phyloP scores from a whole-genome alignment of 2,888 invertebrate genomes.

The Macaria liturata region DNA sequence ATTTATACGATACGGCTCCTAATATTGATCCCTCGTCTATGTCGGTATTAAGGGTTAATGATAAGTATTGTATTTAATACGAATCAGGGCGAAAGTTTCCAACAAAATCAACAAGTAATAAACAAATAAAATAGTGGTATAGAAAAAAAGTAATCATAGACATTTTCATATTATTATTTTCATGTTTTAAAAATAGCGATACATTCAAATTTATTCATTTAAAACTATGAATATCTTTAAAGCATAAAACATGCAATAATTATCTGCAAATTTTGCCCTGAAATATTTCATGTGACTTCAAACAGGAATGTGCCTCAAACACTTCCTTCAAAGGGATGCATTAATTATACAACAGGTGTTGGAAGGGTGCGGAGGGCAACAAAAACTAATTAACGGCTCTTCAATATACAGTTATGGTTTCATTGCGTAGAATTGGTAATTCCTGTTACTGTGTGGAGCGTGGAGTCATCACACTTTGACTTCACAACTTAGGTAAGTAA shows the following conservation, averaged over 20 bases:
- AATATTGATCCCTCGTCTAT: background rate
- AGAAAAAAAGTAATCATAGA: too few species aligned
- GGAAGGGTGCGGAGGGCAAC: conserved; percentile 15
- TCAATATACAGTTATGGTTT: conserved; percentile 37
- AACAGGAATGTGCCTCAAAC: conserved; percentile 10
- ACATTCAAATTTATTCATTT: too few species aligned
- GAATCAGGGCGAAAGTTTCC: too few species aligned
- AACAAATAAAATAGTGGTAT: too few species aligned
- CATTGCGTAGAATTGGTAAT: conserved; percentile 59
- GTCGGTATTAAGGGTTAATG: background rate
- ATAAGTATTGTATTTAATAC: too few species aligned
- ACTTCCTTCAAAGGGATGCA: conserved; percentile 13
- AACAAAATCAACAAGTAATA: too few species aligned
- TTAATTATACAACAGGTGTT: conserved; percentile 19
- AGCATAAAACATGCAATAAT: too few species aligned
- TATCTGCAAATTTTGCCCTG: conserved; percentile 1
- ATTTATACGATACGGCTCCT: conserved; percentile 1
- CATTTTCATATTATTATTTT: too few species aligned
- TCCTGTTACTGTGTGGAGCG: conserved; percentile 29
- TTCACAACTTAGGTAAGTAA: too few species aligned
- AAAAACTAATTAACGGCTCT: conserved; percentile 18
- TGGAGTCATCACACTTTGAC: too few species aligned
- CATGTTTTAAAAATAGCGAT: too few species aligned
- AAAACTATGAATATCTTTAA: too few species aligned
- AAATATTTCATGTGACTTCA: conserved; percentile 3